phyloP scores from a whole-genome alignment of 2,888 invertebrate species.

The Quadriops clusia region DNA sequence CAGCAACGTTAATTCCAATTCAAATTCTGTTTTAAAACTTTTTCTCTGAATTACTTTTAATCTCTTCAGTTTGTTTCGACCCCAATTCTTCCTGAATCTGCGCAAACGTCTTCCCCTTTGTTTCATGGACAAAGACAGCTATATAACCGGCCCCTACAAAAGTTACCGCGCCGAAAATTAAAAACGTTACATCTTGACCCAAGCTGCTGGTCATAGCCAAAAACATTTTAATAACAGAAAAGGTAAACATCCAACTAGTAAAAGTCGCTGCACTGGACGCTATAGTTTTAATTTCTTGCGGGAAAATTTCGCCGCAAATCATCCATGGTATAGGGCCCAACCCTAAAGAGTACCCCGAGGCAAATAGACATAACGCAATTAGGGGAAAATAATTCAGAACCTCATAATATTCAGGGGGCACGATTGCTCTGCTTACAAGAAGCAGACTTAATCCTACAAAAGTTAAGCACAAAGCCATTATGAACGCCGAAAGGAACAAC shows the following conservation, averaged over 20 bases:
- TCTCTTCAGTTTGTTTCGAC: no score
- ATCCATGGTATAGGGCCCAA: conserved; percentile 78
- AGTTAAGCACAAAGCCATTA: conserved; percentile 55
- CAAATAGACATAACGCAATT: conserved; percentile 55
- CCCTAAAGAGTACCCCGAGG: conserved; percentile 66
- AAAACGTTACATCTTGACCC: conserved; percentile 52
- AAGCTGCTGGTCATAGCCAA: conserved; percentile 40
- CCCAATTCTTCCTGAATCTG: conserved; percentile 17
- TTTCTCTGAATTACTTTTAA: no score
- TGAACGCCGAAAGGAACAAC: conserved; percentile 51
- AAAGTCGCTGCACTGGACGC: conserved; percentile 64
- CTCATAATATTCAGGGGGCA: conserved; percentile 29
- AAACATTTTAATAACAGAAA: conserved; percentile 61
- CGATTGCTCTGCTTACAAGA: conserved; percentile 22
- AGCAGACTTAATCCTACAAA: conserved; percentile 56
- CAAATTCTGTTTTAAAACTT: no score
- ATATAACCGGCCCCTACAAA: conserved; percentile 51
- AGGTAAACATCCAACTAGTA: conserved; percentile 64
- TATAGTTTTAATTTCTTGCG: conserved; percentile 60
- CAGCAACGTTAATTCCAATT: no score
- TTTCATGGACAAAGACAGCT: conserved; percentile 46
- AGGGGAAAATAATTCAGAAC: conserved; percentile 59
- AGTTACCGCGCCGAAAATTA: conserved; percentile 56
- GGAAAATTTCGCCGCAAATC: conserved; percentile 63
- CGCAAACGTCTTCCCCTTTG: conserved; percentile 19